Evolutionary conservation across 2,113 vertebrate species (phyloP), one percentile per base, ranked within the genome.

Genomic region (Polypterus bichir): DNA sequence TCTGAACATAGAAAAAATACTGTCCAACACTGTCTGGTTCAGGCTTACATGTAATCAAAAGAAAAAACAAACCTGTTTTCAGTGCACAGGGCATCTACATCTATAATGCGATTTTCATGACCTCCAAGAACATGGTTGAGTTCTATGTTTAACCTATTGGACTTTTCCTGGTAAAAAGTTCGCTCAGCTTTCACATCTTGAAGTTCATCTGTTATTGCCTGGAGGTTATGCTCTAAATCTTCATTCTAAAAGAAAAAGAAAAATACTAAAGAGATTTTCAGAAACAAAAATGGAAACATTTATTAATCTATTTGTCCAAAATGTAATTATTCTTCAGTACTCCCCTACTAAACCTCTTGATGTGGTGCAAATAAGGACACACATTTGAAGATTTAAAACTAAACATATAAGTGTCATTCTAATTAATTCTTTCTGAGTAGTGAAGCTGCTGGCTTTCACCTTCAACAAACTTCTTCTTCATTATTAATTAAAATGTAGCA

Each of bases 71-170:
- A 87, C 94, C 91, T 92, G 81, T 98, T 98, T 74, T 98, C 96
- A 93, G 97, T 94, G 69, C 96, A 98, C 1, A 98, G 83, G 0
- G 92, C 92, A 1, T 98, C 96, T 44, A 98, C 71, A 1, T 98
- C 96, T 0, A 98, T 85, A 62, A 98, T 88, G 1, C 88, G 91
- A 44, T 88, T 86, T 55, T 92, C 89, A 1, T 90, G 85, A 2
- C 90, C 91, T 1, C 96, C 90, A 46, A 98, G 74, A 47, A 98
- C 85, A 57, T 93, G 92, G 79, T 93, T 97, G 54, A 98, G 88
- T 68, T 98, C 96, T 63, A 89, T 79, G 67, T 98, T 98, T 56
- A 98, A 86, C 48, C 94, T 88, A 64, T 91, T 88, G 57, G 91
- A 85, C 59, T 97, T 98, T 75, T 95, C 91, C 75, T 96, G 92